Evolutionary conservation across 2,797 vertebrate genomes (phyloP).

Genomic region (Chelon auratus): DNA sequence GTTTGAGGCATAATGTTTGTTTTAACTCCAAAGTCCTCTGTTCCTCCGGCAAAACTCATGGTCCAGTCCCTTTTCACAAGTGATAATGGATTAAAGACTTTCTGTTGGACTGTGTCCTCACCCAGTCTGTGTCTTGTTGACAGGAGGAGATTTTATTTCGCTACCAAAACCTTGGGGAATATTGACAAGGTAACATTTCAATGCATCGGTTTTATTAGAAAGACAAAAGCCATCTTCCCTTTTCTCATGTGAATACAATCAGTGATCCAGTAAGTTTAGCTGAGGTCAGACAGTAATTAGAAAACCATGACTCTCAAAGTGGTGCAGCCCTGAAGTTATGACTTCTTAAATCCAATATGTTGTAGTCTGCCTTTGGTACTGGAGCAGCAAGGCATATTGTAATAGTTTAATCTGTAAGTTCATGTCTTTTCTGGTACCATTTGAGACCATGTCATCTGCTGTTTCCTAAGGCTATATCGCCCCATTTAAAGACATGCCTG

Average conservation of each 20-base stretch:
- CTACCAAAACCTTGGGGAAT: slow-evolving; percentile 3
- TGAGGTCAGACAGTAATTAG: slow-evolving; percentile 38
- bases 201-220: slow-evolving; percentile 46
- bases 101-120: slow-evolving; percentile 3
- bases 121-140: slow-evolving; percentile 1
- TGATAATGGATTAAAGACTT: slow-evolving; percentile 22
- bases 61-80: slow-evolving; percentile 2
- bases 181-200: slow-evolving; percentile 37
- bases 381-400: slow-evolving; percentile 9
- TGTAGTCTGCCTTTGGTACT: background rate
- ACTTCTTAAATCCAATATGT: slow-evolving; percentile 30
- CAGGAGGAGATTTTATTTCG: slow-evolving; percentile 27
- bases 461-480: slow-evolving; percentile 6
- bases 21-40: slow-evolving; percentile 33
- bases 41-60: slow-evolving; percentile 15
- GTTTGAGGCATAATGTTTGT: slow-evolving; percentile 31
- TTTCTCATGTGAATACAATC: slow-evolving; percentile 19
- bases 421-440: slow-evolving; percentile 26
- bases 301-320: slow-evolving; percentile 31
- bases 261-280: slow-evolving; percentile 35
- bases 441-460: slow-evolving; percentile 10
- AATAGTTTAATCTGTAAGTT: slow-evolving; percentile 22
- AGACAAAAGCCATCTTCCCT: slow-evolving; percentile 46
- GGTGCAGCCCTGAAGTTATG: slow-evolving; percentile 18
- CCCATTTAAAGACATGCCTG: slow-evolving; percentile 10